Conservation (phyloP, 2,113 vertebrate species). For the Pavo muticus region DNA sequence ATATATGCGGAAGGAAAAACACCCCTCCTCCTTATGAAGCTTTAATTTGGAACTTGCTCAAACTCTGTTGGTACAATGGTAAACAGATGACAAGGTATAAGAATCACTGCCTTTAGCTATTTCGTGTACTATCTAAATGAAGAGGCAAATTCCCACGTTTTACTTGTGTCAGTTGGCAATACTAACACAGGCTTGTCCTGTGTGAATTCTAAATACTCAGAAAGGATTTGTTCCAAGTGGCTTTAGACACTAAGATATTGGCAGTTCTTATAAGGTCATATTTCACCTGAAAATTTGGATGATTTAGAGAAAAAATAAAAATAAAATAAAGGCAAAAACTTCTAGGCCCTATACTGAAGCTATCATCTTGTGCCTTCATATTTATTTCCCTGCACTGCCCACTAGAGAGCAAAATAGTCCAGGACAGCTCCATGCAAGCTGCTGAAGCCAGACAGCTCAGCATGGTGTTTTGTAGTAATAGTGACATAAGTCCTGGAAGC, state of each 20-base stretch:
- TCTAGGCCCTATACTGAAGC: neutral
- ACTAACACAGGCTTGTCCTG: neutral
- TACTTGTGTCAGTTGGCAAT: neutral
- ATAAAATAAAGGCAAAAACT: neutral
- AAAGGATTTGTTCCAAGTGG: neutral
- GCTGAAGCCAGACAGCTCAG: rapidly evolving
- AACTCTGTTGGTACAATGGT: neutral
- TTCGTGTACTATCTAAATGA: neutral
- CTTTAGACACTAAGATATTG: neutral
- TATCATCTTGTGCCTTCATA: neutral
- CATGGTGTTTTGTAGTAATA: neutral
- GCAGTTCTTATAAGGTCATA: neutral
- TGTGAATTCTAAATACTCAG: neutral
- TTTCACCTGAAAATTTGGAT: neutral
- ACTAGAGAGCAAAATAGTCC: neutral
- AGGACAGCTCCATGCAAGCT: neutral
- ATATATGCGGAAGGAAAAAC: neutral
- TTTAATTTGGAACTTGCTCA: neutral
- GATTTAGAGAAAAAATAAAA: neutral
- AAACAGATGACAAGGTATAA: neutral
- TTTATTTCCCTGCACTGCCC: neutral
- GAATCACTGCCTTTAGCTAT: neutral
- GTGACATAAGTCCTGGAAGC: neutral
- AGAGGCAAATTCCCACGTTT: neutral
- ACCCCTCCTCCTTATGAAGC: neutral